These are phyloP conservation scores for Mormoops blainvillei DNA, from an alignment of 2,113 vertebrate species.

Conservation along the genomic window DNA sequence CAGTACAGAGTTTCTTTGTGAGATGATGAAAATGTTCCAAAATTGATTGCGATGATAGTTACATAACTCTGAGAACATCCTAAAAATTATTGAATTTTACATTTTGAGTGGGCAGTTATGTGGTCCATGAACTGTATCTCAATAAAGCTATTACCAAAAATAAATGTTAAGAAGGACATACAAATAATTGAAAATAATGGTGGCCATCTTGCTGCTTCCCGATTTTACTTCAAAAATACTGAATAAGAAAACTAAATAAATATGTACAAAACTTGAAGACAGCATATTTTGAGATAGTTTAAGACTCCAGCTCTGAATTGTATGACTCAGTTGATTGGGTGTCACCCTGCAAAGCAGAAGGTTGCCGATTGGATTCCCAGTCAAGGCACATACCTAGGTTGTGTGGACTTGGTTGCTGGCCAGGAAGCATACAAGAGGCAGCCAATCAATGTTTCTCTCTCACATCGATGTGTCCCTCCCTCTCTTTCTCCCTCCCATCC, in stretches of 20 bases:
- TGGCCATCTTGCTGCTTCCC: not conserved
- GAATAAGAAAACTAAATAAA: not conserved
- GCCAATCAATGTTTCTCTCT: too few species aligned
- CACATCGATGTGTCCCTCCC: too few species aligned
- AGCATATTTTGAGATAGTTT: not conserved
- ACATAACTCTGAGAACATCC: not conserved
- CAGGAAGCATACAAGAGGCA: too few species aligned
- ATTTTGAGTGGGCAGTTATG: not conserved
- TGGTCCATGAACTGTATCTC: not conserved
- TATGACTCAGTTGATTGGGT: too few species aligned
- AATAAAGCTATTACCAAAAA: not conserved
- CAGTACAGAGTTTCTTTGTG: not conserved
- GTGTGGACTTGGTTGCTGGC: too few species aligned
- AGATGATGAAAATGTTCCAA: not conserved
- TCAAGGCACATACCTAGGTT: too few species aligned
- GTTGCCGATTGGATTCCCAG: too few species aligned
- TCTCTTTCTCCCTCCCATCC: too few species aligned
- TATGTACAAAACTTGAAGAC: not conserved
- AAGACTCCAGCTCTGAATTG: not conserved
- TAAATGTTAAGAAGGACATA: not conserved
- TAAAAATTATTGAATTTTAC: not conserved
- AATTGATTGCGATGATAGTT: not conserved
- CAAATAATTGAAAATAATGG: not conserved
- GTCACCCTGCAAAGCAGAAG: too few species aligned
- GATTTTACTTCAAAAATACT: not conserved